Evolutionary conservation across 2,797 vertebrate species (phyloP).

Genomic region (Hoplostethus mediterraneus): DNA sequence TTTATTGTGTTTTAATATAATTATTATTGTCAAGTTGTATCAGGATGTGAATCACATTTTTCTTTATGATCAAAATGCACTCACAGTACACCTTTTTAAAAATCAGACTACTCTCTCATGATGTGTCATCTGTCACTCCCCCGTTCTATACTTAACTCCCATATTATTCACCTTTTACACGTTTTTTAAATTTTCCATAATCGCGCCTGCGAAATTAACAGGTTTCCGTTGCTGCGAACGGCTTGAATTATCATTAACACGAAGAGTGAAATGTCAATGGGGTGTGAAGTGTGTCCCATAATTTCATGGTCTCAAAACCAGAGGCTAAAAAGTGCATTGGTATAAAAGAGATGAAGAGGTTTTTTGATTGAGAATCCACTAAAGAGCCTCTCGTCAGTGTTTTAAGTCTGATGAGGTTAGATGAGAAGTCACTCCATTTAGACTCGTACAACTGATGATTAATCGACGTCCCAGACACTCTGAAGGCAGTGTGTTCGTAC

Average conservation of each 20-base stretch:
- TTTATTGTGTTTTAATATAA: neutral
- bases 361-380: slow-evolving; percentile 47
- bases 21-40: neutral
- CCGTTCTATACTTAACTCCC: slow-evolving; percentile 22
- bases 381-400: slow-evolving; percentile 56
- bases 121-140: slow-evolving; percentile 48
- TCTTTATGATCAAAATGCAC: too few relatives aligned
- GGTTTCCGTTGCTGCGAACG: slow-evolving; percentile 49
- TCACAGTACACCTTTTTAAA: slow-evolving; percentile 14
- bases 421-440: slow-evolving; percentile 23
- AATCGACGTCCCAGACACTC: slow-evolving; percentile 36
- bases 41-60: too few relatives aligned
- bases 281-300: slow-evolving; percentile 59
- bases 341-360: slow-evolving; percentile 62
- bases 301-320: slow-evolving; percentile 32
- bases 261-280: slow-evolving; percentile 65
- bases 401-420: slow-evolving; percentile 57
- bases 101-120: slow-evolving; percentile 28
- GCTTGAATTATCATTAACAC: slow-evolving; percentile 65
- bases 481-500: slow-evolving; percentile 11
- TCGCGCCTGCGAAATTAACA: slow-evolving; percentile 52
- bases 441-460: slow-evolving; percentile 42
- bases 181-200: slow-evolving; percentile 32
- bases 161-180: slow-evolving; percentile 55
- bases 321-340: slow-evolving; percentile 47